Evolutionary conservation across 2,113 vertebrate species (phyloP).

Genomic region (Eurystomus gularis): DNA sequence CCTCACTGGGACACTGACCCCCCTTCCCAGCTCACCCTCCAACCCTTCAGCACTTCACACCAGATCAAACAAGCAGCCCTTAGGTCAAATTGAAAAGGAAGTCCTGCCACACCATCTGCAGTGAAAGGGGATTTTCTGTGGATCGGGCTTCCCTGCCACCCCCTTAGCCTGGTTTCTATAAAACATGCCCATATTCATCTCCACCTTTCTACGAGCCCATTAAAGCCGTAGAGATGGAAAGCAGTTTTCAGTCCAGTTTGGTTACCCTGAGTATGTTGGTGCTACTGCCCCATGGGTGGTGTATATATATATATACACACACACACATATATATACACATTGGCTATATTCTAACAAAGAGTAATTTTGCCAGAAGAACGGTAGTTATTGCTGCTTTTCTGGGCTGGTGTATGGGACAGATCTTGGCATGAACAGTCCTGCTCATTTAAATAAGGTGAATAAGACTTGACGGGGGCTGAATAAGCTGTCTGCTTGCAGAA

Average conservation of each 20-base stretch:
- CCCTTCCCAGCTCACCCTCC: background rate
- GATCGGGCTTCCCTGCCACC: background rate
- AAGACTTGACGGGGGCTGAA: background rate
- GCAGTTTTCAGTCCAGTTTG: background rate
- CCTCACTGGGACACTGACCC: background rate
- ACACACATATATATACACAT: too few relatives aligned
- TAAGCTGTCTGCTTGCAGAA: slow-evolving; percentile 9
- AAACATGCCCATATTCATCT: background rate
- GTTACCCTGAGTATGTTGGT: background rate
- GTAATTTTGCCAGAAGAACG: background rate
- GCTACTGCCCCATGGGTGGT: background rate
- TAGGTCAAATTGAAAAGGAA: background rate
- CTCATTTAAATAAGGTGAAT: background rate
- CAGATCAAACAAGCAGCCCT: background rate
- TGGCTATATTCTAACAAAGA: background rate
- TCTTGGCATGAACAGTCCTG: background rate
- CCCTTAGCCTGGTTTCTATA: background rate
- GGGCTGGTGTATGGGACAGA: background rate
- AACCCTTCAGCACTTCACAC: background rate
- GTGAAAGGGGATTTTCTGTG: background rate
- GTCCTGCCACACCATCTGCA: background rate
- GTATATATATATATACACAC: background rate
- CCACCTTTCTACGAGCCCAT: background rate
- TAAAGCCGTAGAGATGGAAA: background rate
- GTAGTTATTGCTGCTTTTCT: background rate